Evolutionary conservation across 2,113 vertebrate genomes (phyloP), one percentile per base, ranked within the genome.

Genomic region (Aphyosemion australe): DNA sequence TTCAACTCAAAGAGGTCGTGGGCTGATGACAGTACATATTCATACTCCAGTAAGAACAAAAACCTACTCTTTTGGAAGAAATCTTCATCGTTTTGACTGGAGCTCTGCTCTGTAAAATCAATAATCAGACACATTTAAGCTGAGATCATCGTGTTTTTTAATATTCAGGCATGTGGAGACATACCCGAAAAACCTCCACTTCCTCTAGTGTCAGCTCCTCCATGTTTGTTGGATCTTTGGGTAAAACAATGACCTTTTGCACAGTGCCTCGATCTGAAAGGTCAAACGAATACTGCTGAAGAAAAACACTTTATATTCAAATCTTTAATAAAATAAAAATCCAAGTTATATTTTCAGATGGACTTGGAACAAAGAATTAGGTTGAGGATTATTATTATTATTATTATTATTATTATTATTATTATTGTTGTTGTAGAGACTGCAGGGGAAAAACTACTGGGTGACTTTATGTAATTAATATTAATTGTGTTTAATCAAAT

Each of bases 181-280:
- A 53, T 85, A 95, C 94, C 88, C 88, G 88, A 59, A 95, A 95
- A 62, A 94, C 90, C 56, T 95, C 93, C 45, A 95, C 93, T 70
- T 95, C 94, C 69, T 95, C 94, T 14, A 95, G 83, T 0, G 90
- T 92, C 62, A 95, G 87, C 52, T 94, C 94, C 78, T 95, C 94
- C 74, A 91, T 91, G 68, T 62, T 90, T 16, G 89, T 91, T 0
- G 87, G 88, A 49, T 94, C 92, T 65, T 93, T 94, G 0, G 93
- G 94, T 61, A 95, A 72, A 55, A 95, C 94, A 1, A 94, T 94
- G 13, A 95, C 92, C 58, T 95, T 95, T 48, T 95, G 94, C 16
- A 95, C 92, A 2, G 94, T 95, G 50, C 94, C 94, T 42, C 87
- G 89, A 70, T 95, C 94, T 94, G 48, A 0, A 76, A 26, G 7